A percentile compares a stretch with the other conserved stretches of the same genome.
phyloP scores from a whole-genome alignment of 2,888 invertebrate species.

The Pecten maximus region DNA sequence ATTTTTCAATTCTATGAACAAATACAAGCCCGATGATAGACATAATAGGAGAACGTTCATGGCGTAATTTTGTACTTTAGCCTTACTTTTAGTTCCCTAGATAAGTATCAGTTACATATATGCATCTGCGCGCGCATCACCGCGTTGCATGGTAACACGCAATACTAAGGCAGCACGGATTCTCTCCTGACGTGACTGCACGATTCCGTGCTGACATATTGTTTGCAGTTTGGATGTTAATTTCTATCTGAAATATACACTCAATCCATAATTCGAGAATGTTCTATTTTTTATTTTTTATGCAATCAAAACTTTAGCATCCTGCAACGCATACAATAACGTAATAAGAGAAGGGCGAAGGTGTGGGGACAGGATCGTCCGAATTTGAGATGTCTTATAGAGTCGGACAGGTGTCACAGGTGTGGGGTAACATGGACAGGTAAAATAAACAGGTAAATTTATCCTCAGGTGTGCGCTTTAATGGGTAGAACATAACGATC shows the following conservation, averaged over 20 bases:
- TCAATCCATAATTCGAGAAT: not conserved
- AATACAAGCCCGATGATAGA: not conserved
- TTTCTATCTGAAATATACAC: not conserved
- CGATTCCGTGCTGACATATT: not conserved
- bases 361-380: not conserved
- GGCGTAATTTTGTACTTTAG: not conserved
- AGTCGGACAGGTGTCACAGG: conserved; percentile 13
- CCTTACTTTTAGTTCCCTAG: not conserved
- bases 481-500: conserved; percentile 13
- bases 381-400: not conserved
- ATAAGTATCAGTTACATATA: not conserved
- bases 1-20: not conserved
- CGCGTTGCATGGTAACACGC: not conserved
- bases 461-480: not conserved
- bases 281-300: not conserved
- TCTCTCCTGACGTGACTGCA: not conserved
- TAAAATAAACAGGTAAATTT: conserved; percentile 20
- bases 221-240: not conserved
- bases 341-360: not conserved
- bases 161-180: not conserved
- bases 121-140: not conserved
- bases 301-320: not conserved
- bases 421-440: conserved; percentile 25
- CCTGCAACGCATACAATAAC: not conserved
- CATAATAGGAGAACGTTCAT: not conserved